Evolutionary conservation across 2,113 vertebrate species (phyloP).

Genomic region (Ariopsis seemanni): DNA sequence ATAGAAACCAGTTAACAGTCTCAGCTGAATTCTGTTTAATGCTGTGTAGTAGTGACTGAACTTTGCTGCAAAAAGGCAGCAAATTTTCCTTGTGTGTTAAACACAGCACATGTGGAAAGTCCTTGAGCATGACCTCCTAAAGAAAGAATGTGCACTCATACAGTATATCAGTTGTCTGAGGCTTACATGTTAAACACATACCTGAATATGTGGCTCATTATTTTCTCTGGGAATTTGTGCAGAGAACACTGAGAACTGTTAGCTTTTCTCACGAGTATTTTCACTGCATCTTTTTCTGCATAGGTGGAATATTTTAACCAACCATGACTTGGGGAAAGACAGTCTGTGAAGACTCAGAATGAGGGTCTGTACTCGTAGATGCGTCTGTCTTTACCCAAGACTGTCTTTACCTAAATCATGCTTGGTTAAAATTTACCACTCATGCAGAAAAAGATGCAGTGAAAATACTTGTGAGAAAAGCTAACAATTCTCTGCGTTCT

Average conservation of each 20-base stretch:
- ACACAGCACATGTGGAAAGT: not conserved
- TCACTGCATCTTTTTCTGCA: not conserved
- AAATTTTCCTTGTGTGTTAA: not conserved
- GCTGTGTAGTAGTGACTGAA: not conserved
- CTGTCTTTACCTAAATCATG: not conserved
- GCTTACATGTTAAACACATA: slow-evolving; percentile 10
- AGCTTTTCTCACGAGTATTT: not conserved
- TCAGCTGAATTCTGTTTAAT: not conserved
- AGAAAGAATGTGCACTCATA: slow-evolving; percentile 18
- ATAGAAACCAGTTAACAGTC: not conserved
- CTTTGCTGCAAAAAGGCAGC: not conserved
- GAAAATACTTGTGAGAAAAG: not conserved
- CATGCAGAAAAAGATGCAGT: not conserved
- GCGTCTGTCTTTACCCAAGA: not conserved
- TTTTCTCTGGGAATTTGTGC: not conserved
- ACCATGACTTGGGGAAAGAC: not conserved
- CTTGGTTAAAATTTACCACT: not conserved
- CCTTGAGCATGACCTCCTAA: not conserved
- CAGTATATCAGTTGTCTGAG: not conserved
- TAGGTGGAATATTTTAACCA: not conserved
- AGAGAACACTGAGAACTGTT: not conserved
- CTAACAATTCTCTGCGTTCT: not conserved
- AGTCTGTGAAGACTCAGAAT: not conserved
- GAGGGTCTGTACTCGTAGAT: not conserved
- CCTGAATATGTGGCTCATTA: not conserved